Conservation (phyloP, 1,140 invertebrate species). For the Neodiprion virginianus region DNA sequence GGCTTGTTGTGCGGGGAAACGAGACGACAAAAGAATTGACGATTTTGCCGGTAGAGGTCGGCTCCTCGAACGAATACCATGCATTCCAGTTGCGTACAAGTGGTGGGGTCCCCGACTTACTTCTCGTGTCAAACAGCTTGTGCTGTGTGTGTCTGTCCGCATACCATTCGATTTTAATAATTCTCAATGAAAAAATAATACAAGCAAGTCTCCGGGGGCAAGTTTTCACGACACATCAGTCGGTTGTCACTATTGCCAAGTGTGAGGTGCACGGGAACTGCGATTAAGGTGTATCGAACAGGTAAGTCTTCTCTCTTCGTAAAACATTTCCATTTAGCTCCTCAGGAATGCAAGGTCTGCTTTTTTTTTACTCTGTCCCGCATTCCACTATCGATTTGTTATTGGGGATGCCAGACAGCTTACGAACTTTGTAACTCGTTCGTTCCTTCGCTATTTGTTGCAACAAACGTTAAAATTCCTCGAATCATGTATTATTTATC, state of each 20-base stretch:
- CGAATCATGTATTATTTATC: slow-evolving; percentile 13
- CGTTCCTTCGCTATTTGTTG: neutral
- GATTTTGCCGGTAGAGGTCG: slow-evolving; percentile 51
- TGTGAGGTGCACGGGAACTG: too few relatives aligned
- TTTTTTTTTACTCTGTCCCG: slow-evolving; percentile 47
- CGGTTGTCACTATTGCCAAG: too few relatives aligned
- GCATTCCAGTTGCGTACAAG: slow-evolving; percentile 52
- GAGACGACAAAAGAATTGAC: slow-evolving; percentile 22
- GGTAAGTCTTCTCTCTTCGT: slow-evolving; percentile 32
- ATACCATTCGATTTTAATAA: slow-evolving; percentile 52
- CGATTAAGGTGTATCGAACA: neutral
- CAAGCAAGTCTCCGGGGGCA: slow-evolving; percentile 17
- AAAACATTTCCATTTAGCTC: slow-evolving; percentile 14
- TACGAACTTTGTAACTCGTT: neutral
- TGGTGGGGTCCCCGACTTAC: slow-evolving; percentile 33
- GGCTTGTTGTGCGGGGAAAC: neutral
- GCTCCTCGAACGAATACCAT: slow-evolving; percentile 40
- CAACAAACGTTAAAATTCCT: slow-evolving; percentile 10
- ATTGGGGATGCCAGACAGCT: slow-evolving; percentile 5
- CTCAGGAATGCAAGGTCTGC: slow-evolving; percentile 36
- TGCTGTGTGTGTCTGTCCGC: slow-evolving; percentile 48
- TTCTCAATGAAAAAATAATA: slow-evolving; percentile 52
- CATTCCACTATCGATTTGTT: slow-evolving; percentile 60
- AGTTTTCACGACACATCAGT: too few relatives aligned
- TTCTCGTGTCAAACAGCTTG: slow-evolving; percentile 55